These are phyloP conservation scores for Sceliomorpha sp. DNA, from an alignment of 2,888 invertebrate genomes.

Conservation along the genomic window DNA sequence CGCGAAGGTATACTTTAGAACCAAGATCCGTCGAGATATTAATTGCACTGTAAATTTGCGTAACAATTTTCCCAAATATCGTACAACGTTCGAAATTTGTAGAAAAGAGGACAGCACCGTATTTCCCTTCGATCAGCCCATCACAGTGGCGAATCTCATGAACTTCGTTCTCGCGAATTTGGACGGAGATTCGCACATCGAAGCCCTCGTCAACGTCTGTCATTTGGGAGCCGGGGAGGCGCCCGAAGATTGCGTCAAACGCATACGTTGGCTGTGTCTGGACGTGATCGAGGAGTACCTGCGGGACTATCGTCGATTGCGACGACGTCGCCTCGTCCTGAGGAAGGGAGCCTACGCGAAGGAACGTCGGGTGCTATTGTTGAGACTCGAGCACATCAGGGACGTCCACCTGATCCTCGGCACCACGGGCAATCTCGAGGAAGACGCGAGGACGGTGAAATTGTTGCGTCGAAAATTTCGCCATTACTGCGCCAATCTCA, in stretches of 20 bases:
- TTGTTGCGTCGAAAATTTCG: slow-evolving; percentile 60
- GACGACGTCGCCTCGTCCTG: slow-evolving; percentile 48
- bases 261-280: slow-evolving; percentile 71
- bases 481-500: slow-evolving; percentile 55
- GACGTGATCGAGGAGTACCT: slow-evolving; percentile 73
- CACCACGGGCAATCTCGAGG: slow-evolving; percentile 64
- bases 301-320: slow-evolving; percentile 66
- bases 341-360: slow-evolving; percentile 2
- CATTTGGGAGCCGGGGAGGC: slow-evolving; percentile 68
- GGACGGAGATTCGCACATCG: slow-evolving; percentile 76
- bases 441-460: slow-evolving; percentile 61
- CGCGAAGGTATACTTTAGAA: slow-evolving; percentile 82
- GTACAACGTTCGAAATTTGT: slow-evolving; percentile 9
- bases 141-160: slow-evolving; percentile 85
- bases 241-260: slow-evolving; percentile 69
- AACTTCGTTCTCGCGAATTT: slow-evolving; percentile 88
- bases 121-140: slow-evolving; percentile 84
- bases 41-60: too few relatives aligned
- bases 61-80: slow-evolving; percentile 13
- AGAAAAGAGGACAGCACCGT: slow-evolving; percentile 87
- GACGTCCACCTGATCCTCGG: slow-evolving; percentile 72
- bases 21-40: too few relatives aligned
- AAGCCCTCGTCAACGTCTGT: slow-evolving; percentile 75
- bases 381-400: slow-evolving; percentile 70
- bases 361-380: slow-evolving; percentile 63